Base-by-base conservation (phyloP, 92 coral and sea anemone species). In the Palythoa caribaeorum region DNA sequence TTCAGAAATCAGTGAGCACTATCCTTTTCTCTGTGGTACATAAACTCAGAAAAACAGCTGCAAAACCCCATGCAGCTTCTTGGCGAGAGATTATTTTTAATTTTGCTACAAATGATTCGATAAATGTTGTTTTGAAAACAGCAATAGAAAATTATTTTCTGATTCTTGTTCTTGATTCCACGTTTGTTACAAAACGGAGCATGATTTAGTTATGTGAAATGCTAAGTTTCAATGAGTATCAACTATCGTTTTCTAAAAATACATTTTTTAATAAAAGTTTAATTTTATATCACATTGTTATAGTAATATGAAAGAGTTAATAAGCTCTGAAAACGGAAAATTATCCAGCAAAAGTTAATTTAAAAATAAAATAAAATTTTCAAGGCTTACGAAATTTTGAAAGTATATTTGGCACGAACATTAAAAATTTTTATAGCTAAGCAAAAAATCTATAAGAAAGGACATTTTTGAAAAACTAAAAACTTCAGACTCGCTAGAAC, bases 51-150 rank as follows among this genome's bases (percentile, higher is more conserved):
- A 44, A 44, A 51, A 57, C 70, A 78, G 83, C 66, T 55, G 78
- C 12, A 78, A 78, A 78, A 44, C 8, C 52, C 36, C 83, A 78
- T 7, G 71, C 37, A 6, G 11, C 3, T 9, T 38, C 71, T 28
- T 21, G 7, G 83, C 28, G 35, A 78, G 83, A 38, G 48, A 48
- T 78, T 44, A 44, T 44, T 44, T 44, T 44, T 44, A 44, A 44
- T 44, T 44, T 44, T 44, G 28, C 44, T 44, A 19, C 60, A 39
- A 19, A 81, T 11, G 76, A 65, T 21, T 17, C 65, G 71, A 16
- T 69, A 81, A 44, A 40, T 20, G 39, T 19, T 62, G 54, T 60
- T 38, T 81, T 66, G 76, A 21, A 81, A 66, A 81, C 59, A 65
- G 47, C 75, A 44, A 16, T 19, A 20, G 10, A 11, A 63, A 20